These are phyloP conservation scores for Oryzias celebensis DNA, from an alignment of 2,113 vertebrate genomes.

Conservation along the genomic window DNA sequence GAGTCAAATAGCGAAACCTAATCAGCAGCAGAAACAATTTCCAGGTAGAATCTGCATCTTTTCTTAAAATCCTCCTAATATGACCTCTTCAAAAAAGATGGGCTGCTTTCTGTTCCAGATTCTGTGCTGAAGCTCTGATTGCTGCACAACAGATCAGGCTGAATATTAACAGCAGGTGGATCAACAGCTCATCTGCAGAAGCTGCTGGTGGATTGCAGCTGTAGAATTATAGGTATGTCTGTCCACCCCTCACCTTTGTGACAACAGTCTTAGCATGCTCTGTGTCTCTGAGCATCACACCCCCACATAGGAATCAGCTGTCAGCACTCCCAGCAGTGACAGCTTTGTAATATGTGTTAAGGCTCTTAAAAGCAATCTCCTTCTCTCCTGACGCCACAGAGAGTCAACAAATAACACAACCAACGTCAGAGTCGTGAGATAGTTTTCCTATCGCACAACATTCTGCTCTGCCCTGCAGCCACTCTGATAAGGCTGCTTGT, in stretches of 20 bases:
- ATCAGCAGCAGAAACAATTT: too few relatives aligned
- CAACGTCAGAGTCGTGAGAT: slow-evolving; percentile 18
- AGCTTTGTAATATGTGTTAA: slow-evolving; percentile 46
- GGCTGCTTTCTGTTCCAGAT: too few relatives aligned
- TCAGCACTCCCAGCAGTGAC: slow-evolving; percentile 43
- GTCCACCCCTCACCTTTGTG: slow-evolving; percentile 38
- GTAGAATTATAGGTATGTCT: slow-evolving; percentile 26
- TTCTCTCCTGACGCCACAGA: slow-evolving; percentile 10
- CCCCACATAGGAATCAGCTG: slow-evolving; percentile 44
- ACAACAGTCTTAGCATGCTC: slow-evolving; percentile 37
- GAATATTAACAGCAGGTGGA: slow-evolving; percentile 4
- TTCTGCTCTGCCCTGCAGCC: slow-evolving; percentile 27
- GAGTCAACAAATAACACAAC: slow-evolving; percentile 38
- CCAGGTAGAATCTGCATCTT: too few relatives aligned
- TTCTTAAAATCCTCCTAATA: too few relatives aligned
- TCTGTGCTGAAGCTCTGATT: too few relatives aligned
- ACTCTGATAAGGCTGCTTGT: slow-evolving; percentile 23
- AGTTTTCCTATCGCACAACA: slow-evolving; percentile 19
- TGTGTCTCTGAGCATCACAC: slow-evolving; percentile 40
- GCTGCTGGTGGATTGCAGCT: background rate
- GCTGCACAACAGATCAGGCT: background rate
- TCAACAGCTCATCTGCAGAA: background rate
- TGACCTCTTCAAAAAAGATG: too few relatives aligned
- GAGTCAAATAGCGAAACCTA: too few relatives aligned
- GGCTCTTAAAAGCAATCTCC: slow-evolving; percentile 51